Conservation (phyloP, 2,113 vertebrate species). For the Pan paniscus region DNA sequence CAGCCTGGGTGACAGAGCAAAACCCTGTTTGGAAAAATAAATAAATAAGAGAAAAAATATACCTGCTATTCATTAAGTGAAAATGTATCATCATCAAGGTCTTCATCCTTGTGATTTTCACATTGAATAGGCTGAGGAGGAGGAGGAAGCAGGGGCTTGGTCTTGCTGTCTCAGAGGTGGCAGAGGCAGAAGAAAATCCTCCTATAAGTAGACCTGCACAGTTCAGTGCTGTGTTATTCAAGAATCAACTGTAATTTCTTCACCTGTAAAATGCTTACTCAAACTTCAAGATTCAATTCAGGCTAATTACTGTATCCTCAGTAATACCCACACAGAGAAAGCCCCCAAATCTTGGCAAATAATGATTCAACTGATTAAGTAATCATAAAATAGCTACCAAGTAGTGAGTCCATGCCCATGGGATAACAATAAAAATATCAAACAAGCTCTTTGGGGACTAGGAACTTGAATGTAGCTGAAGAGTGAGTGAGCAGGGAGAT, state of each 20-base stretch:
- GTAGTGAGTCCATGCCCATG: background rate
- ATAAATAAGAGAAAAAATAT: background rate
- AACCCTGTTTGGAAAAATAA: background rate
- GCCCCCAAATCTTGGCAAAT: background rate
- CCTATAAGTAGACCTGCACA: background rate
- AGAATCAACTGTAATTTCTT: background rate
- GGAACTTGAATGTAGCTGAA: background rate
- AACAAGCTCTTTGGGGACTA: background rate
- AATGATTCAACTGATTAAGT: background rate
- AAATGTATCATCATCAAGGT: background rate
- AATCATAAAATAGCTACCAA: background rate
- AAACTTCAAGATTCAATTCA: background rate
- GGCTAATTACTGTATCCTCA: background rate
- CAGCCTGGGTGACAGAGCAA: background rate
- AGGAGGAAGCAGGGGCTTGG: background rate
- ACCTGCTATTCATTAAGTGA: background rate
- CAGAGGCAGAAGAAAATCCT: background rate
- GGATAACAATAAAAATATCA: slow-evolving; percentile 5
- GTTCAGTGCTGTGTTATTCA: background rate
- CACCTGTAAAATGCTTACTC: background rate
- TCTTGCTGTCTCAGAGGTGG: background rate
- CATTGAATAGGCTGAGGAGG: background rate
- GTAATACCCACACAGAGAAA: background rate
- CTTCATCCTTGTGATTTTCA: background rate
- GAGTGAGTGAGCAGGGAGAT: background rate